phyloP scores from a whole-genome alignment of 2,113 vertebrate species.

The Semnornis frantzii region DNA sequence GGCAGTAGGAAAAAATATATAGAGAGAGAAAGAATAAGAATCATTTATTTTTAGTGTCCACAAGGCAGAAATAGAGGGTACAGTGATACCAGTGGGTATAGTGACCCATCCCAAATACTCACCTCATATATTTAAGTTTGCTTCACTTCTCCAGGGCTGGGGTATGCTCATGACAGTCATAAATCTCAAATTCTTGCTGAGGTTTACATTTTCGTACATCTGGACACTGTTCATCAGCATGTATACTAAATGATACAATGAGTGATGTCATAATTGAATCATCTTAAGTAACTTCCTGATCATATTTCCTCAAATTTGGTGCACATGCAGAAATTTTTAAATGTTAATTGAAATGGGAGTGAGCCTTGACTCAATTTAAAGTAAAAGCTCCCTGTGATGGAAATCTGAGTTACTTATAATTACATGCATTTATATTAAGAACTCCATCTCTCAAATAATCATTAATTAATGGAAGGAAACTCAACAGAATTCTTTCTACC shows the following conservation, averaged over 20 bases:
- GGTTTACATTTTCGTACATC: not conserved
- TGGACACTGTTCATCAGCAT: not conserved
- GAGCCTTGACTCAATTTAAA: not conserved
- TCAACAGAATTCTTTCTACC: not conserved
- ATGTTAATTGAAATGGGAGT: not conserved
- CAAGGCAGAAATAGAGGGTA: not conserved
- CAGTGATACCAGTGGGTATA: not conserved
- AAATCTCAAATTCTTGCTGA: not conserved
- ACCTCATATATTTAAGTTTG: not conserved
- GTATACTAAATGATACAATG: not conserved
- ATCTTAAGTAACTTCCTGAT: not conserved
- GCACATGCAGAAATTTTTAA: not conserved
- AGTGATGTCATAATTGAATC: not conserved
- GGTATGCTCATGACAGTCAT: not conserved
- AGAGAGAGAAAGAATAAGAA: not conserved
- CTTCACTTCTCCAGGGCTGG: not conserved
- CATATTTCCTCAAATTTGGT: not conserved
- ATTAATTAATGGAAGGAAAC: not conserved
- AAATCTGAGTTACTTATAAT: not conserved
- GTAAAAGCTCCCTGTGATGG: not conserved
- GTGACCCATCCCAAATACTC: not conserved
- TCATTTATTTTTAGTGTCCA: not conserved
- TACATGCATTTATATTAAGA: not conserved
- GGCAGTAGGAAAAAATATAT: not conserved
- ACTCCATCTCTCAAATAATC: not conserved